phyloP scores from a whole-genome alignment of 2,113 vertebrate species.

The Taurulus bubalis region DNA sequence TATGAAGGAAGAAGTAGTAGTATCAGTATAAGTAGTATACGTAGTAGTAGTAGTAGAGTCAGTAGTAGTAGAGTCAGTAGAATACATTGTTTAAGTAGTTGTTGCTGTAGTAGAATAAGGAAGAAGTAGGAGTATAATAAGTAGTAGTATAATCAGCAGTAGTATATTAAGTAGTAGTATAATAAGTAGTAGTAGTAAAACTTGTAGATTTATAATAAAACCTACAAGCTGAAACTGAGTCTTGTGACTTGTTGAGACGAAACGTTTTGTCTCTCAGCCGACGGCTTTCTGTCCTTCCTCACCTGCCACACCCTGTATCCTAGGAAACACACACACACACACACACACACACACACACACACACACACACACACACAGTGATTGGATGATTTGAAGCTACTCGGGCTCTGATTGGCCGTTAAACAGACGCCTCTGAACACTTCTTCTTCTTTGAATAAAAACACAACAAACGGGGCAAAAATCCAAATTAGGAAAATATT shows the following conservation, averaged over 20 bases:
- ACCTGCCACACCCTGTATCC: slow-evolving; percentile 4
- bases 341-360: slow-evolving; percentile 3
- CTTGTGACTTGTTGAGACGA: not conserved
- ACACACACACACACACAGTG: not conserved
- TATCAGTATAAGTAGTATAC: no score
- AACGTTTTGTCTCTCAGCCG: not conserved
- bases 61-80: no score
- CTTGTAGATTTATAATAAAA: no score
- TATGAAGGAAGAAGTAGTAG: no score
- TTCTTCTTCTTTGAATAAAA: not conserved
- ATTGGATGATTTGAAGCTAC: slow-evolving; percentile 47
- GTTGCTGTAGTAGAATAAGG: no score
- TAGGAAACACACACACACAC: not conserved
- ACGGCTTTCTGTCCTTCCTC: not conserved
- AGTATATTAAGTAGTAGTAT: no score
- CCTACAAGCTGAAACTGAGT: slow-evolving; percentile 1
- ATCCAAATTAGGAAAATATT: slow-evolving; percentile 44
- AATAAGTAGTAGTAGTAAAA: no score
- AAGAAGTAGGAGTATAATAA: no score
- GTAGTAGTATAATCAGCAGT: no score
- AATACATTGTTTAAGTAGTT: no score
- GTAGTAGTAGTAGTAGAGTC: no score
- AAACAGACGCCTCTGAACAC: not conserved
- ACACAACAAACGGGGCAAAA: not conserved
- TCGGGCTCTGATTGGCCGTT: slow-evolving; percentile 19